Evolutionary conservation across 2,113 vertebrate genomes (phyloP).

Genomic region (Ceratotherium simum): DNA sequence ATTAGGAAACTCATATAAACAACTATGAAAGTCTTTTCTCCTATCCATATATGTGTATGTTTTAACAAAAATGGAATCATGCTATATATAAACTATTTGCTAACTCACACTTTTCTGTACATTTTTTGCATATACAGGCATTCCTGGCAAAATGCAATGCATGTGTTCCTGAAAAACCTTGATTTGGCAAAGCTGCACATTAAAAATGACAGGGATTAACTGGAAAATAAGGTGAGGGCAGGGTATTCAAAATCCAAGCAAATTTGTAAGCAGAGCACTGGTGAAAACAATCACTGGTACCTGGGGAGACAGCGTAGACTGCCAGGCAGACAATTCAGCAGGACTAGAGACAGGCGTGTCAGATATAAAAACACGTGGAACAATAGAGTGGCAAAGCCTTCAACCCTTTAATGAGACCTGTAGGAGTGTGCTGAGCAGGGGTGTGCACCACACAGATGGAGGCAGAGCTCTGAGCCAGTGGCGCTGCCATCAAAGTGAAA

Average conservation of each 20-base stretch:
- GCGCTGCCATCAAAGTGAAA: neutral
- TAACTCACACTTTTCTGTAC: neutral
- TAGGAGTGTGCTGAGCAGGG: neutral
- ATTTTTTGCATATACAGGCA: neutral
- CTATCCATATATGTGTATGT: neutral
- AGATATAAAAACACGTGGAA: neutral
- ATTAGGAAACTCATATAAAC: neutral
- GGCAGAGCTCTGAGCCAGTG: neutral
- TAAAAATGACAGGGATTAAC: conserved; percentile 13
- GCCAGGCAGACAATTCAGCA: neutral
- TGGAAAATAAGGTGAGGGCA: conserved; percentile 32
- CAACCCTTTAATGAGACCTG: neutral
- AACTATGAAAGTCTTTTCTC: neutral
- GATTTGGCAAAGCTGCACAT: neutral
- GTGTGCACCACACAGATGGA: neutral
- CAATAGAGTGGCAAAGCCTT: neutral
- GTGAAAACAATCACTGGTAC: neutral
- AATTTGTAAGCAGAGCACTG: neutral
- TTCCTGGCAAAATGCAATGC: neutral
- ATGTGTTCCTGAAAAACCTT: neutral
- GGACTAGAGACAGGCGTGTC: neutral
- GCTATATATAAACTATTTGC: conserved; percentile 24
- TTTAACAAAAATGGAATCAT: conserved; percentile 5
- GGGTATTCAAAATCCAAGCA: conserved; percentile 1
- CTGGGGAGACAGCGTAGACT: neutral